Evolutionary conservation across 2,888 invertebrate genomes (phyloP).

Genomic region (Eutolmus rufibarbis): DNA sequence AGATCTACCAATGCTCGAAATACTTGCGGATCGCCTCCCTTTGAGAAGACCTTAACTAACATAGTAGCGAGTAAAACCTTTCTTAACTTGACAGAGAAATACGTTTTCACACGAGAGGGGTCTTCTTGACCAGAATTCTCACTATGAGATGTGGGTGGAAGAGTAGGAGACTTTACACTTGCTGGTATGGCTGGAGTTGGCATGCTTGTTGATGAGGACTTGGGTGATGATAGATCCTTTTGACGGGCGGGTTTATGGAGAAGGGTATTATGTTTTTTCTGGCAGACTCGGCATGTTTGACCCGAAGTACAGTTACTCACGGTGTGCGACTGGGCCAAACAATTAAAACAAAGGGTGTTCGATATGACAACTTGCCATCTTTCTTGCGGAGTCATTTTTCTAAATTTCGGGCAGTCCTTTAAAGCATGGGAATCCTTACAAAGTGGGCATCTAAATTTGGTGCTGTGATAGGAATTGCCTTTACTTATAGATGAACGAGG

Average conservation of each 20-base stretch:
- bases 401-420: neutral
- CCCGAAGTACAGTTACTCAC: neutral
- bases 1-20: constrained; percentile 4
- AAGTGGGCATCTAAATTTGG: neutral
- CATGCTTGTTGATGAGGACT: too few species aligned
- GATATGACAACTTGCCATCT: neutral
- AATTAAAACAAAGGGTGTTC: neutral
- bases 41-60: neutral
- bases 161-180: too few species aligned
- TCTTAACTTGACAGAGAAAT: neutral
- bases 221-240: too few species aligned
- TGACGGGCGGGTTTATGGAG: neutral
- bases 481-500: neutral
- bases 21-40: neutral
- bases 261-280: neutral
- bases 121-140: too few species aligned
- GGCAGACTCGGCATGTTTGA: neutral
- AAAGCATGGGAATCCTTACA: neutral
- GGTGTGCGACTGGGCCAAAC: neutral
- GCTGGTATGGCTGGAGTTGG: too few species aligned
- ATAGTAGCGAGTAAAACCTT: neutral
- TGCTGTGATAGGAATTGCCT: neutral
- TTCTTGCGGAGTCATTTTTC: neutral
- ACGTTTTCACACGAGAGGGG: neutral
- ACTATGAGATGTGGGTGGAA: too few species aligned